Conservation (phyloP, 2,888 invertebrate genomes). For the Leucophora obtusa region DNA sequence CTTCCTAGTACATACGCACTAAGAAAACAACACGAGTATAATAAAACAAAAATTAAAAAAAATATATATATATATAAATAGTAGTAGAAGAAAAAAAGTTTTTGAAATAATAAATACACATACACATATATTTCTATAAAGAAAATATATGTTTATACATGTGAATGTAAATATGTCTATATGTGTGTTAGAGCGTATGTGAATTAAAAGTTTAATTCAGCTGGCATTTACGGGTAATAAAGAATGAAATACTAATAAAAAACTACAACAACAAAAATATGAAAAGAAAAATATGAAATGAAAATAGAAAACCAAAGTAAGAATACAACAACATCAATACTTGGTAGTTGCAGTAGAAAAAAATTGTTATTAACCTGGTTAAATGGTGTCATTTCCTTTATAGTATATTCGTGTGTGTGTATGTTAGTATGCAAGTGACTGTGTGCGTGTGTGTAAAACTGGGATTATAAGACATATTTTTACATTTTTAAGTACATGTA, state of each 20-base stretch:
- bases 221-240: constrained; percentile 36
- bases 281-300: constrained; percentile 8
- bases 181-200: constrained; percentile 15
- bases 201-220: constrained; percentile 40
- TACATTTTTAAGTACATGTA: not conserved
- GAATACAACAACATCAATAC: constrained; percentile 25
- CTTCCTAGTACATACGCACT: constrained; percentile 18
- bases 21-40: constrained; percentile 17
- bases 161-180: constrained; percentile 4
- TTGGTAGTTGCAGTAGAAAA: constrained; percentile 6
- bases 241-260: constrained; percentile 17
- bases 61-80: not conserved
- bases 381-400: constrained; percentile 58
- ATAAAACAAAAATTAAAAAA: constrained; percentile 5
- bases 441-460: not conserved
- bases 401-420: constrained; percentile 33
- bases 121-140: constrained; percentile 4
- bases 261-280: constrained; percentile 5
- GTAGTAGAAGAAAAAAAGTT: not conserved
- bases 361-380: constrained; percentile 62
- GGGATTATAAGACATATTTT: not conserved
- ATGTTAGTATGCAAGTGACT: not conserved
- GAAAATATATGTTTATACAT: constrained; percentile 8
- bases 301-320: not conserved
- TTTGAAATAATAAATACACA: constrained; percentile 10